Evolutionary conservation across 2,113 vertebrate species (phyloP).

Genomic region (Tiliqua scincoides): DNA sequence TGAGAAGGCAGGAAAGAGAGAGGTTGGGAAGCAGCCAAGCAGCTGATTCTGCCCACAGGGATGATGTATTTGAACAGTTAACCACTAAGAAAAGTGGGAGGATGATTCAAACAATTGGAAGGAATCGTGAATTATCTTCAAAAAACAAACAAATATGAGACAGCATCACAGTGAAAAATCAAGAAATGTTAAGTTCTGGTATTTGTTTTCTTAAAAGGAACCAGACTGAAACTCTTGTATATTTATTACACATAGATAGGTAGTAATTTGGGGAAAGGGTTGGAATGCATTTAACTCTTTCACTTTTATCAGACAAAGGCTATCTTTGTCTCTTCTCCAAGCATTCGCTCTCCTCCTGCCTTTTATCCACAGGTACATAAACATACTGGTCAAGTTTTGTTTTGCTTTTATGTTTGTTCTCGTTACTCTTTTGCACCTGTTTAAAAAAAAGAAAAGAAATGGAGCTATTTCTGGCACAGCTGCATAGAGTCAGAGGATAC

Average conservation of each 20-base stretch:
- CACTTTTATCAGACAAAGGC: slow-evolving; percentile 65
- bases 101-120: slow-evolving; percentile 11
- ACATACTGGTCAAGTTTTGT: slow-evolving; percentile 27
- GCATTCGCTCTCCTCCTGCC: background rate
- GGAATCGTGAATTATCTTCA: background rate
- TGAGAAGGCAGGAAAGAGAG: background rate
- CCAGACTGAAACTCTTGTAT: slow-evolving; percentile 50
- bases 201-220: slow-evolving; percentile 55
- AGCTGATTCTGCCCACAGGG: background rate
- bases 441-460: slow-evolving; percentile 37
- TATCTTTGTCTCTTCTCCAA: slow-evolving; percentile 48
- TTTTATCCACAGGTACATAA: background rate
- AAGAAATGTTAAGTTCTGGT: slow-evolving; percentile 37
- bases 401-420: slow-evolving; percentile 53
- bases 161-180: slow-evolving; percentile 30
- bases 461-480: slow-evolving; percentile 52
- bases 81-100: background rate
- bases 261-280: slow-evolving; percentile 42
- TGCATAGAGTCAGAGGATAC: slow-evolving; percentile 50
- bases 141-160: slow-evolving; percentile 8
- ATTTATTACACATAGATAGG: slow-evolving; percentile 59
- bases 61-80: background rate
- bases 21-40: background rate
- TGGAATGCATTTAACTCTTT: slow-evolving; percentile 51
- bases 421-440: slow-evolving; percentile 59